These are phyloP conservation scores for Erithacus rubecula DNA, from an alignment of 2,797 vertebrate genomes.

Conservation along the genomic window DNA sequence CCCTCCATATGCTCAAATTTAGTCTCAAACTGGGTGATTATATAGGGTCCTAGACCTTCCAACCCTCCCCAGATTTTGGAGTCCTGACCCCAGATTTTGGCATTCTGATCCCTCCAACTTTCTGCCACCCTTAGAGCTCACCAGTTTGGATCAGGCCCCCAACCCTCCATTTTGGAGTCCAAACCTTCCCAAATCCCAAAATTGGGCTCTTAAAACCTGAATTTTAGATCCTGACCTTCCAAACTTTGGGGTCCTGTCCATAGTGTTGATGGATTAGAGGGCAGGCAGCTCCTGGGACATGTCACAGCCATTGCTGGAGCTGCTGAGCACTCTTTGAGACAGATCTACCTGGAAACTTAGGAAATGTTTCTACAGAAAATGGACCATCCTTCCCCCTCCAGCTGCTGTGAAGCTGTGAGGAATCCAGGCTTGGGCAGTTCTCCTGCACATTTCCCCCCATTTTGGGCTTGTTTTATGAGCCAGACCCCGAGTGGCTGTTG, in stretches of 20 bases:
- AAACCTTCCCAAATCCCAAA: fast-evolving
- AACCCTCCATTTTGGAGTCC: background rate
- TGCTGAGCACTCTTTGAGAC: background rate
- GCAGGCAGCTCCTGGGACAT: background rate
- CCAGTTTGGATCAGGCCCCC: fast-evolving
- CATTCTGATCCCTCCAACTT: background rate
- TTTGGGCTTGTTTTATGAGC: background rate
- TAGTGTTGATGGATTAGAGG: fast-evolving
- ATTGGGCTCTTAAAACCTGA: background rate
- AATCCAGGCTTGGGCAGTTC: background rate
- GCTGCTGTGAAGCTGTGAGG: background rate
- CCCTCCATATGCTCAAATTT: background rate
- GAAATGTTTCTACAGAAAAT: fast-evolving
- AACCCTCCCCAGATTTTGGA: fast-evolving
- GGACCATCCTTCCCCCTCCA: background rate
- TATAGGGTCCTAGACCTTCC: too few relatives aligned
- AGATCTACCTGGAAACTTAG: background rate
- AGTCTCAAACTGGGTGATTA: background rate
- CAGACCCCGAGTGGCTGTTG: background rate
- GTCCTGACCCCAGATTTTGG: background rate
- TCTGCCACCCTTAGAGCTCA: background rate
- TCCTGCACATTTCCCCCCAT: fast-evolving
- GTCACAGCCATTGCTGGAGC: fast-evolving
- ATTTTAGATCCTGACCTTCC: fast-evolving
- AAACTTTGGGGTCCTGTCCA: background rate